A percentile compares a stretch with the other conserved stretches of the same genome.
phyloP scores from a whole-genome alignment of 2,797 vertebrate species.

The Platyrinchus mystaceus region DNA sequence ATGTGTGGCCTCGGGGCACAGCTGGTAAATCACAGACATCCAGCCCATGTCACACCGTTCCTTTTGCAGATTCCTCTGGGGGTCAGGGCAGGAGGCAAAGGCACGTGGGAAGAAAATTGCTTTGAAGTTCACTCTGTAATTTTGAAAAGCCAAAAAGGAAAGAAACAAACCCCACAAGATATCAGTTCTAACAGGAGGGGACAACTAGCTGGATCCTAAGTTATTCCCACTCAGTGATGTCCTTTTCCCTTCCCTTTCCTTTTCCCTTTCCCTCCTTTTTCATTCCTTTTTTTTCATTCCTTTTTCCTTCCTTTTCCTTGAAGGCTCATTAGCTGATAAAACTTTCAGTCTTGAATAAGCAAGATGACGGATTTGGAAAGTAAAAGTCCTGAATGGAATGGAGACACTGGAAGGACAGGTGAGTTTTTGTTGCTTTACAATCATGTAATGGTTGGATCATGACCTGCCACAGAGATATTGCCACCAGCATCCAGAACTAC shows the following conservation, averaged over 20 bases:
- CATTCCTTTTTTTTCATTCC: too few relatives aligned
- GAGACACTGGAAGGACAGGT: not conserved
- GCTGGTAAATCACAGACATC: not conserved
- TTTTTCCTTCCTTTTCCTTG: not conserved
- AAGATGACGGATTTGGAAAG: not conserved
- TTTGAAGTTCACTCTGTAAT: not conserved
- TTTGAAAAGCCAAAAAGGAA: not conserved
- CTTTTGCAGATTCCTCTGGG: not conserved
- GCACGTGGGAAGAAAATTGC: not conserved
- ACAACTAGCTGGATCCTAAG: not conserved
- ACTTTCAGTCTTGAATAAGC: not conserved
- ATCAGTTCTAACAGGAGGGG: not conserved
- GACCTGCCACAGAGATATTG: not conserved
- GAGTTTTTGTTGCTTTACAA: not conserved
- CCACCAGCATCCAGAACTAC: not conserved
- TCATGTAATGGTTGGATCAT: not conserved
- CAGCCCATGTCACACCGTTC: not conserved
- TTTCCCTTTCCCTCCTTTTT: not conserved
- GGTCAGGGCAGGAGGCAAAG: not conserved
- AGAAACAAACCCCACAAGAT: not conserved
- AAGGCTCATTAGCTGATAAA: not conserved
- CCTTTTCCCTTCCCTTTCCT: too few relatives aligned
- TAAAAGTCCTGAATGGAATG: not conserved
- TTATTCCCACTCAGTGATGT: not conserved
- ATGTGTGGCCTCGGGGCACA: not conserved